These are phyloP conservation scores for Cisticola juncidis DNA, from an alignment of 2,113 vertebrate genomes.

Conservation along the genomic window DNA sequence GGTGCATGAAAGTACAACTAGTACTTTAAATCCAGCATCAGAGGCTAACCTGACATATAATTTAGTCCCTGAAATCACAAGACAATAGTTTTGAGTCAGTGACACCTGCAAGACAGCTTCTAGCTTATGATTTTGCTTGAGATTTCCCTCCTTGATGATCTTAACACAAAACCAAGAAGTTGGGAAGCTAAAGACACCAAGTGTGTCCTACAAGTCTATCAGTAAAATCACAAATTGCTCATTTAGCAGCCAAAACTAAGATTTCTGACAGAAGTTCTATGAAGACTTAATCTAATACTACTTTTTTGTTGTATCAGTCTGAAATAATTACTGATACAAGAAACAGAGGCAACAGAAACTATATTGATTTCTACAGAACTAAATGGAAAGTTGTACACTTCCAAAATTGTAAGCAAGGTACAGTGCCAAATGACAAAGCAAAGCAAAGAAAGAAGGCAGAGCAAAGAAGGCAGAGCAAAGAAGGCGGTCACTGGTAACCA, in stretches of 20 bases:
- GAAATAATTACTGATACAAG: background rate
- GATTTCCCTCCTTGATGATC: background rate
- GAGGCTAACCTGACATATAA: conserved; percentile 49
- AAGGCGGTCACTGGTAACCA: background rate
- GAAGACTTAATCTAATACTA: background rate
- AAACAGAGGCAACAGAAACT: background rate
- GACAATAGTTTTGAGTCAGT: background rate
- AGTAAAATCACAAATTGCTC: background rate
- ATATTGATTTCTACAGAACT: background rate
- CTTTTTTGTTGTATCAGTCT: background rate
- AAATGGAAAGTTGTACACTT: background rate
- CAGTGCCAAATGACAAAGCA: background rate
- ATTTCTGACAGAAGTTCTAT: background rate
- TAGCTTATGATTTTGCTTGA: background rate
- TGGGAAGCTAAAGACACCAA: background rate
- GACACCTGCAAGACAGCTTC: background rate
- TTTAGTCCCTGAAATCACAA: conserved; percentile 59
- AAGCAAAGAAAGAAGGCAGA: background rate
- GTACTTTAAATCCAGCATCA: conserved; percentile 68
- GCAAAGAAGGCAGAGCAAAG: background rate
- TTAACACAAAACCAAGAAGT: background rate
- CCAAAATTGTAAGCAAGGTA: background rate
- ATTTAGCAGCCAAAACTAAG: background rate
- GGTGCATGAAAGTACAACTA: conserved; percentile 54
- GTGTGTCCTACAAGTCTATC: background rate